Evolutionary conservation across 2,113 vertebrate species (phyloP).

Genomic region (Apteryx owenii): DNA sequence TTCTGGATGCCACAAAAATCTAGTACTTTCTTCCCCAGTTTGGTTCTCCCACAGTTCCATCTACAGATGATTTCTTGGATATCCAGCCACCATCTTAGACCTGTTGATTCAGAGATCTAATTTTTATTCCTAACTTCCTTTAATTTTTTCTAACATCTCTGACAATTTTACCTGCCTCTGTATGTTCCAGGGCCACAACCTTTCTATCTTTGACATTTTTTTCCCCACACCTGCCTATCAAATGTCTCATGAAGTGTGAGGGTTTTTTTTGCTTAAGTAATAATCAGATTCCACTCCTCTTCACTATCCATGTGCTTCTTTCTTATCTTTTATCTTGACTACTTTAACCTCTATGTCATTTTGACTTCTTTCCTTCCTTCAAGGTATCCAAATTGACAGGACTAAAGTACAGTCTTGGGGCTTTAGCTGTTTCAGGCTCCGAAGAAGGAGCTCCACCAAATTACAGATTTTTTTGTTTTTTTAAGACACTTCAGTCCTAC

Average conservation of each 20-base stretch:
- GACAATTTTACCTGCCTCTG: background rate
- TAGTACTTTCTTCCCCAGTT: background rate
- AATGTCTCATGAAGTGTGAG: background rate
- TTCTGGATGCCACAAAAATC: background rate
- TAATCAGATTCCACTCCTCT: background rate
- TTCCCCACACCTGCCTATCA: background rate
- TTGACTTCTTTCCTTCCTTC: conserved; percentile 15
- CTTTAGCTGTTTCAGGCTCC: background rate
- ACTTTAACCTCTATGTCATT: conserved; percentile 24
- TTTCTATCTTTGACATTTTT: background rate
- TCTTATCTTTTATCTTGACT: conserved; percentile 23
- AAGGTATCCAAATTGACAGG: background rate
- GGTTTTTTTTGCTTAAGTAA: background rate
- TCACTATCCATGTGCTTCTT: background rate
- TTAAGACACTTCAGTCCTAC: background rate
- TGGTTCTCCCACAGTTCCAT: background rate
- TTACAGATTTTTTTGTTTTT: background rate
- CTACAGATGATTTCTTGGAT: background rate
- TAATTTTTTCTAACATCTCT: background rate
- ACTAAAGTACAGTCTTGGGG: background rate
- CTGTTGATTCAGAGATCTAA: background rate
- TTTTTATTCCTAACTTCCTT: background rate
- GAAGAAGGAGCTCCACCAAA: background rate
- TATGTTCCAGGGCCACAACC: background rate
- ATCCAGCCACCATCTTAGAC: background rate